These are phyloP conservation scores for Sebastiscus tertius DNA, from an alignment of 2,797 vertebrate species.

Conservation along the genomic window DNA sequence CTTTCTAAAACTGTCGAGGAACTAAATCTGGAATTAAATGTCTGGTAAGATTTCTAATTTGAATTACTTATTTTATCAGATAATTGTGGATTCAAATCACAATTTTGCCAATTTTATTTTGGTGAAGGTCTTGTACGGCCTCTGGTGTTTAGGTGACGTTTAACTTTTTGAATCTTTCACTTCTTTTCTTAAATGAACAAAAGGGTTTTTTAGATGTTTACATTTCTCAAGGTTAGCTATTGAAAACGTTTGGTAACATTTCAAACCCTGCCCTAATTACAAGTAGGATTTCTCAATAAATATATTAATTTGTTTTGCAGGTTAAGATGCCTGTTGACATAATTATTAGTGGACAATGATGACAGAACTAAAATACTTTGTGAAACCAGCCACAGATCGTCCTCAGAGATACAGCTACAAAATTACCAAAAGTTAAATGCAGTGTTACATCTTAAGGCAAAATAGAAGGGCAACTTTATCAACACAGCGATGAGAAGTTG, in stretches of 20 bases:
- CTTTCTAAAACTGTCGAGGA: neutral
- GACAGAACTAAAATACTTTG: constrained; percentile 7
- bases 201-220: neutral
- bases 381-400: constrained; percentile 3
- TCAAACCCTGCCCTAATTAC: neutral
- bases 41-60: neutral
- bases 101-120: neutral
- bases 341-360: neutral
- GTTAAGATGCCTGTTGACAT: neutral
- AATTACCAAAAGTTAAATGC: constrained; percentile 2
- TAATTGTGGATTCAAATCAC: neutral
- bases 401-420: constrained; percentile 21
- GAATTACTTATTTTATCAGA: neutral
- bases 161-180: neutral
- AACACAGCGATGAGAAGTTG: neutral
- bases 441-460: constrained; percentile 15
- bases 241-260: neutral
- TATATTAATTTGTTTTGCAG: neutral
- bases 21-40: neutral
- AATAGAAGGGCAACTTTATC: neutral
- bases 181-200: neutral
- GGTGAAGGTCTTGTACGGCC: neutral
- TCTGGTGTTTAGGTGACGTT: neutral
- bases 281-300: neutral
- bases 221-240: neutral